phyloP scores from a whole-genome alignment of 2,797 vertebrate genomes.

The Channa striata region DNA sequence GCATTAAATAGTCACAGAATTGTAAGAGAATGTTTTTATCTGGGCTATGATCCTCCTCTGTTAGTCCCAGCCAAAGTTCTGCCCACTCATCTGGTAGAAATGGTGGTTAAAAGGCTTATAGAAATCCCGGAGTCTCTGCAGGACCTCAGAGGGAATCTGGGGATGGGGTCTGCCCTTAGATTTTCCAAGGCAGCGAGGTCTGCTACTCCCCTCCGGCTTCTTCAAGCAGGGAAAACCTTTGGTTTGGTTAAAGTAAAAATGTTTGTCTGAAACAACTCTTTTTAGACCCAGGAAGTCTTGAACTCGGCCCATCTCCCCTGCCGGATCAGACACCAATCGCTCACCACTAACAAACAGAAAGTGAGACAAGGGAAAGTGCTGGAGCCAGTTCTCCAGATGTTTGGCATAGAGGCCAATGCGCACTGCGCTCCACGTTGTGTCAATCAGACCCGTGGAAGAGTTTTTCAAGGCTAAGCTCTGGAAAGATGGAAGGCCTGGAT shows the following conservation, averaged over 20 bases:
- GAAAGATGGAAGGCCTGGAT: constrained; percentile 91
- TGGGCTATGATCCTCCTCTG: background rate
- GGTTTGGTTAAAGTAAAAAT: constrained; percentile 96
- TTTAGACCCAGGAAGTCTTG: constrained; percentile 95
- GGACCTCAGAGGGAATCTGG: constrained; percentile 84
- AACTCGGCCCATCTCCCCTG: constrained; percentile 91
- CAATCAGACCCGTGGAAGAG: constrained; percentile 86
- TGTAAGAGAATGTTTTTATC: constrained; percentile 13
- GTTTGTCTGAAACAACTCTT: constrained; percentile 90
- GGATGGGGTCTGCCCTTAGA: constrained; percentile 95
- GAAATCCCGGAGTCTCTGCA: constrained; percentile 91
- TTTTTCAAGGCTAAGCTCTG: constrained; percentile 91
- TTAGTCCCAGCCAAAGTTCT: constrained; percentile 96
- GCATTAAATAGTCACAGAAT: constrained; percentile 23
- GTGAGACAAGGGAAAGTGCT: constrained; percentile 89
- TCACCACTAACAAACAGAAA: constrained; percentile 96
- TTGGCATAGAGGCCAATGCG: constrained; percentile 94
- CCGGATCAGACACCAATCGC: constrained; percentile 91
- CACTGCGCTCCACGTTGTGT: constrained; percentile 93
- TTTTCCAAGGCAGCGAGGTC: constrained; percentile 92
- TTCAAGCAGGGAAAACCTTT: constrained; percentile 97
- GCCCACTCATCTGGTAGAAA: constrained; percentile 96
- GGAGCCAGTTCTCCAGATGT: constrained; percentile 95
- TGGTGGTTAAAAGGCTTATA: constrained; percentile 93
- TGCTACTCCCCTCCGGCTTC: constrained; percentile 90